These are phyloP conservation scores for Dryococelus australis DNA, from an alignment of 2,888 invertebrate species.

Conservation along the genomic window DNA sequence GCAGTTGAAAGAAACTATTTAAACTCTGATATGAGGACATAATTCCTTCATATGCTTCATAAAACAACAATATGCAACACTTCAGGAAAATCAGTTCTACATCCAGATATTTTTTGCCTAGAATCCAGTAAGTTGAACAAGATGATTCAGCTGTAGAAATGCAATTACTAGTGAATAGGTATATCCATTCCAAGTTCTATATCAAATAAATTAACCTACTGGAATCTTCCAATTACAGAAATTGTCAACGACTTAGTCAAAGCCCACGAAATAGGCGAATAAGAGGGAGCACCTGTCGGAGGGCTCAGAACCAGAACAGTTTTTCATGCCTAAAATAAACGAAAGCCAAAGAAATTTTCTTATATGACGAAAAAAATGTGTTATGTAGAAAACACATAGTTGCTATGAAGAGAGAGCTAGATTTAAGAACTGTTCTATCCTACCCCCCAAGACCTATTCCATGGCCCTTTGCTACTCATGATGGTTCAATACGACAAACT, in stretches of 20 bases:
- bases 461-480: not conserved
- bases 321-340: not conserved
- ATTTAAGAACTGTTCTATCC: not conserved
- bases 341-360: not conserved
- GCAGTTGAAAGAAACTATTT: not conserved
- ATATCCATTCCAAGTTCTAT: not conserved
- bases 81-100: slow-evolving; percentile 11
- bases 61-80: not conserved
- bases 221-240: not conserved
- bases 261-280: not conserved
- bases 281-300: not conserved
- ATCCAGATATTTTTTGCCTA: not conserved
- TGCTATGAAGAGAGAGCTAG: not conserved
- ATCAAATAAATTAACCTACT: not conserved
- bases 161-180: not conserved
- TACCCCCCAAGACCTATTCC: not conserved
- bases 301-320: not conserved
- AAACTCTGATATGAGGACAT: not conserved
- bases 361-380: not conserved
- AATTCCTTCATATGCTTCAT: not conserved
- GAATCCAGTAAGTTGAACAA: not conserved
- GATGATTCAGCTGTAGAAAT: not conserved
- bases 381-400: not conserved
- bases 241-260: not conserved
- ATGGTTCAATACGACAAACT: not conserved